Percentiles rank a stretch among this genome's conserved stretches.
These are phyloP conservation scores for Momotus momota DNA, from an alignment of 2,797 vertebrate species.

Conservation along the genomic window DNA sequence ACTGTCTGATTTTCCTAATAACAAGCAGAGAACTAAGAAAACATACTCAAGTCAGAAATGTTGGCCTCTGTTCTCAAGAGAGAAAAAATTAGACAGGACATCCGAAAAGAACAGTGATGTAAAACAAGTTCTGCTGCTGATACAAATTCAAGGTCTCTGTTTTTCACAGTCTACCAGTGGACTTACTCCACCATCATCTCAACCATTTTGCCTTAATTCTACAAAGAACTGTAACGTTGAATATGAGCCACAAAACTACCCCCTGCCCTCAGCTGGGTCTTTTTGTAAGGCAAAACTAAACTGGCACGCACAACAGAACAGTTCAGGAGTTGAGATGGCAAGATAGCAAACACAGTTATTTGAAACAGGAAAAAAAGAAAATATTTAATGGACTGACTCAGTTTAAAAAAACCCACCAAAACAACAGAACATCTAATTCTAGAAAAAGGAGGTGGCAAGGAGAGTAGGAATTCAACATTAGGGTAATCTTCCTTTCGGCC, in stretches of 20 bases:
- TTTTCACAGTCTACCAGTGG: neutral
- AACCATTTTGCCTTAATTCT: neutral
- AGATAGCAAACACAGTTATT: neutral
- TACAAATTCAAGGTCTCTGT: neutral
- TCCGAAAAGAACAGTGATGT: neutral
- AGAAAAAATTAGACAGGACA: neutral
- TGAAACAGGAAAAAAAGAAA: neutral
- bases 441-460: neutral
- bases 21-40: neutral
- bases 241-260: neutral
- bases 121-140: neutral
- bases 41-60: neutral
- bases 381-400: neutral
- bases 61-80: neutral
- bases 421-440: neutral
- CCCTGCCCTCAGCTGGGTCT: neutral
- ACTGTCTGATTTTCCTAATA: neutral
- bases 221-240: neutral
- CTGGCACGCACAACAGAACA: neutral
- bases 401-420: neutral
- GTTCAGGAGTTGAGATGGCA: neutral
- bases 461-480: neutral
- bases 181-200: neutral
- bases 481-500: neutral
- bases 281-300: neutral